Conservation (phyloP, 2,888 invertebrate species). For the Melanostoma scalare region DNA sequence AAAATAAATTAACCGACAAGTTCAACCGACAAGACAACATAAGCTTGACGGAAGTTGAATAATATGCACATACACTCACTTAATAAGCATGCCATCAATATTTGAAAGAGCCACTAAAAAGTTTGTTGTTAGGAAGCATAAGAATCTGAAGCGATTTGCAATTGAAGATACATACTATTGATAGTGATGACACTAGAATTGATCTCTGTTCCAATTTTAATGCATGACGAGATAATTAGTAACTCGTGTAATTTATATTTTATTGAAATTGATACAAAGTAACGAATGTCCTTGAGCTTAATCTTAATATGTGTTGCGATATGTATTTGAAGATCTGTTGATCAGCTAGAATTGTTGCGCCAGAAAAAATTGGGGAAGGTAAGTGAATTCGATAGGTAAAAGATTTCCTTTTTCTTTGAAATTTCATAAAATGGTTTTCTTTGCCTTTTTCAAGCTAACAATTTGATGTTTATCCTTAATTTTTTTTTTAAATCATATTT, state of each 20-base stretch:
- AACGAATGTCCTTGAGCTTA: conserved; percentile 58
- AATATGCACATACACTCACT: neutral
- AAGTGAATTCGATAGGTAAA: too few relatives aligned
- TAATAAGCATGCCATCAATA: conserved; percentile 21
- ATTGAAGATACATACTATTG: conserved; percentile 40
- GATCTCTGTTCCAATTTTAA: conserved; percentile 72
- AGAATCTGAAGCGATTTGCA: conserved; percentile 50
- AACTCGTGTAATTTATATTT: conserved; percentile 43
- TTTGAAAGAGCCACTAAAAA: conserved; percentile 19
- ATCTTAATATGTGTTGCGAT: conserved; percentile 21
- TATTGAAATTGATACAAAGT: conserved; percentile 12
- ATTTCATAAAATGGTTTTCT: too few relatives aligned
- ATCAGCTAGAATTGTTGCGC: too few relatives aligned
- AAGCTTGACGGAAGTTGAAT: conserved; percentile 45
- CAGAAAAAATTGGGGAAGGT: too few relatives aligned
- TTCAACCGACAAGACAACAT: conserved; percentile 40
- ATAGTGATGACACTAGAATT: conserved; percentile 64
- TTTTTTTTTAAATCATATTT: too few relatives aligned
- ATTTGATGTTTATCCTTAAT: too few relatives aligned
- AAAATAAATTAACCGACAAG: conserved; percentile 44
- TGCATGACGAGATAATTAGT: conserved; percentile 57
- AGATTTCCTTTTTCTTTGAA: too few relatives aligned
- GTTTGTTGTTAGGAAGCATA: conserved; percentile 36
- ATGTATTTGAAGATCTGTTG: too few relatives aligned
- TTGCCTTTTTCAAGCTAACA: too few relatives aligned